phyloP scores from a whole-genome alignment of 2,113 vertebrate genomes.

The Oncorhynchus masou region DNA sequence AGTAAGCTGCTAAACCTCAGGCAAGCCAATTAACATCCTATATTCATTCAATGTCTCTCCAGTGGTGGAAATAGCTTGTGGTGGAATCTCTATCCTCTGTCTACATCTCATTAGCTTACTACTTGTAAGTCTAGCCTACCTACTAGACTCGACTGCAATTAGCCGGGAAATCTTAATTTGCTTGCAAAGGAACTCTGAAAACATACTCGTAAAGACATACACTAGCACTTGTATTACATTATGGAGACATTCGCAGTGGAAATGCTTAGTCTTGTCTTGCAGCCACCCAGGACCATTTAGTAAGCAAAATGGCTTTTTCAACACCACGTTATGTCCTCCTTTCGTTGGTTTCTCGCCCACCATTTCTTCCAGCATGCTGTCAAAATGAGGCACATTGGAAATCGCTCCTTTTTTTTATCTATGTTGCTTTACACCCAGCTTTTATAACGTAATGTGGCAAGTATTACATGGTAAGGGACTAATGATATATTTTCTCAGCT shows the following conservation, averaged over 20 bases:
- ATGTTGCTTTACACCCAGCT: slow-evolving; percentile 68
- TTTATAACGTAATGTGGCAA: slow-evolving; percentile 78
- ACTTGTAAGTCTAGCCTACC: slow-evolving; percentile 22
- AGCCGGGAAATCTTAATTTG: slow-evolving; percentile 63
- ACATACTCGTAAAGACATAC: slow-evolving; percentile 53
- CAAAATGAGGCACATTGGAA: slow-evolving; percentile 65
- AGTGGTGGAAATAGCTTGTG: slow-evolving; percentile 29
- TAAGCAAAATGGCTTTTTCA: slow-evolving; percentile 64
- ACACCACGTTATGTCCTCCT: slow-evolving; percentile 51
- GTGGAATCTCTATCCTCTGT: slow-evolving; percentile 50
- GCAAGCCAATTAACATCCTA: background rate
- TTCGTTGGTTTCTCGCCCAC: slow-evolving; percentile 51
- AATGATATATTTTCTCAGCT: slow-evolving; percentile 82
- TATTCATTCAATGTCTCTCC: background rate
- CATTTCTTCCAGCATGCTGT: slow-evolving; percentile 59
- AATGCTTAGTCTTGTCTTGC: slow-evolving; percentile 58
- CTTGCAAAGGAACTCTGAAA: slow-evolving; percentile 64
- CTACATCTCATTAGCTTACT: slow-evolving; percentile 49
- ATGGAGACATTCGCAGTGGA: slow-evolving; percentile 62
- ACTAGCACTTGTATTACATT: slow-evolving; percentile 43
- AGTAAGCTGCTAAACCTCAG: background rate
- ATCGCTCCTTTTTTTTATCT: slow-evolving; percentile 62
- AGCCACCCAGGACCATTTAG: slow-evolving; percentile 65
- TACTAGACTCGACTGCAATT: slow-evolving; percentile 56
- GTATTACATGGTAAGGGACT: slow-evolving; percentile 73